Percentiles rank a stretch among this genome's conserved stretches.
Conservation (phyloP, 2,888 invertebrate species). For the Barypeithes pellucidus region DNA sequence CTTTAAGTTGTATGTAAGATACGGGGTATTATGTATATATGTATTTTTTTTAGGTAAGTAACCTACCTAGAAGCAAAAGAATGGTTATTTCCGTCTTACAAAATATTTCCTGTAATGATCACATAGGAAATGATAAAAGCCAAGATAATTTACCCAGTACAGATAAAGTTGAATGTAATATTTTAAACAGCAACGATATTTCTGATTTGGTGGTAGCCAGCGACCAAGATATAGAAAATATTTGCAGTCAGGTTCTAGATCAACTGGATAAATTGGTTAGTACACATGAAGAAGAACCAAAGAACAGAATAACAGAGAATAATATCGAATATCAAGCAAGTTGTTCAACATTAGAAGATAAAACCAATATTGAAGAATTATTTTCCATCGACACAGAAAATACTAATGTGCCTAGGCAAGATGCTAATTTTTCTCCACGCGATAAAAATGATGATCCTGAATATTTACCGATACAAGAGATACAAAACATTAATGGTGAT, state of each 20-base stretch:
- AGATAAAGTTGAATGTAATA: neutral
- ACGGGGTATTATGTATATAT: neutral
- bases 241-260: neutral
- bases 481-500: neutral
- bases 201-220: too few relatives aligned
- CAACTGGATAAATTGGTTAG: neutral
- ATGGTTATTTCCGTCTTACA: neutral
- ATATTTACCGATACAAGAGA: neutral
- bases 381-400: neutral
- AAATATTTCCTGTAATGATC: neutral
- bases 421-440: neutral
- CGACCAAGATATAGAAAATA: too few relatives aligned
- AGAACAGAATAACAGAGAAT: neutral
- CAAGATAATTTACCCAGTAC: neutral
- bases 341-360: neutral
- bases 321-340: neutral
- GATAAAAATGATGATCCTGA: conserved; percentile 2
- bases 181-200: too few relatives aligned
- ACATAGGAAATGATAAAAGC: too few relatives aligned
- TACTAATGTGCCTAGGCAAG: neutral
- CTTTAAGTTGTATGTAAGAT: neutral
- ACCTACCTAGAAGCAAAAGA: neutral
- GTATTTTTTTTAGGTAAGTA: too few relatives aligned
- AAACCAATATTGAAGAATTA: conserved; percentile 5
- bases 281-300: neutral